These are phyloP conservation scores for Blastobasis adustella DNA, from an alignment of 2,888 invertebrate genomes.

Conservation along the genomic window DNA sequence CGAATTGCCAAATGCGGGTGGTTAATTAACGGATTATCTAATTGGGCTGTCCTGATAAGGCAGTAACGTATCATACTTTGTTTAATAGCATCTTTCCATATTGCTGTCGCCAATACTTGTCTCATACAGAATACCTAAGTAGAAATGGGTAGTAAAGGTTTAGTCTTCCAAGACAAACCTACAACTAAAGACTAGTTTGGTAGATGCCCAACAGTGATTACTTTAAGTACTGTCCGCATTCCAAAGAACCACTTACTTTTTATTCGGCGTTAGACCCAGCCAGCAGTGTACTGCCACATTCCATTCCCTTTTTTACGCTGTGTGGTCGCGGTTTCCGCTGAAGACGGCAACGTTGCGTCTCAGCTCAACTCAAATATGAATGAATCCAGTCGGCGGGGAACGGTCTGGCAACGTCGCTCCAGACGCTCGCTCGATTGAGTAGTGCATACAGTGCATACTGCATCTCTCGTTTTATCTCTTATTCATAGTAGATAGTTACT, in stretches of 20 bases:
- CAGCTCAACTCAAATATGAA: conserved; percentile 73
- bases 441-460: conserved; percentile 35
- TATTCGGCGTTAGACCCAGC: conserved; percentile 66
- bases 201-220: conserved; percentile 1
- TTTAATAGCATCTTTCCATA: too few relatives aligned
- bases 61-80: too few relatives aligned
- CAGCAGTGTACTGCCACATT: conserved; percentile 72
- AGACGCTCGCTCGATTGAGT: conserved; percentile 70
- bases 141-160: too few relatives aligned
- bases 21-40: too few relatives aligned
- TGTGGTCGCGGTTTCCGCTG: conserved; percentile 74
- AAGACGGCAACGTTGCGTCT: conserved; percentile 71
- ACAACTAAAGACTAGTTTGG: too few relatives aligned
- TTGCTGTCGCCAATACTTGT: too few relatives aligned
- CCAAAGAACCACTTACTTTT: conserved; percentile 52
- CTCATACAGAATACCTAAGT: too few relatives aligned
- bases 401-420: conserved; percentile 68
- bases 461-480: too few relatives aligned
- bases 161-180: too few relatives aligned
- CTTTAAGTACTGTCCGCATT: conserved; percentile 55
- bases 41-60: too few relatives aligned
- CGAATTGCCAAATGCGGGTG: too few relatives aligned
- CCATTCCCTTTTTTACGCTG: conserved; percentile 70
- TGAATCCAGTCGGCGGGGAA: conserved; percentile 68
- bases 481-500: too few relatives aligned